phyloP scores from a whole-genome alignment of 2,797 vertebrate genomes.

The Tympanoctomys barrerae region DNA sequence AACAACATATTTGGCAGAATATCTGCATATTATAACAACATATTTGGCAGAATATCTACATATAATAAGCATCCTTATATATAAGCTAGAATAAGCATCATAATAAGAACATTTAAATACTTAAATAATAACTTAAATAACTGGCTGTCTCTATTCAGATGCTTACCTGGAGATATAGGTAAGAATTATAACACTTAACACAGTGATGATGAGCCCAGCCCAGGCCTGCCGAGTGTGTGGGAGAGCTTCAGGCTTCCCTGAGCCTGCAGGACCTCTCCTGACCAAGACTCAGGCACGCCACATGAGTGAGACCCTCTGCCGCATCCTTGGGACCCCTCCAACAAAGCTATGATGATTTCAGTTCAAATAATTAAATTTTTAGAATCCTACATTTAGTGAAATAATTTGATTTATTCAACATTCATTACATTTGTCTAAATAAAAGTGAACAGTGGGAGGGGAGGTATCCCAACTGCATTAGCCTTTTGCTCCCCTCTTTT shows the following conservation, averaged over 20 bases:
- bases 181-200: too few relatives aligned
- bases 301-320: too few relatives aligned
- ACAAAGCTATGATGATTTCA: too few relatives aligned
- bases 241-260: too few relatives aligned
- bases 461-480: neutral
- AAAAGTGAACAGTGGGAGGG: neutral
- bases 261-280: too few relatives aligned
- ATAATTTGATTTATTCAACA: neutral
- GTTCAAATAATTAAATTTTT: neutral
- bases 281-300: too few relatives aligned
- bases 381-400: conserved; percentile 2
- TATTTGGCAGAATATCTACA: neutral
- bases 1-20: neutral
- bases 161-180: too few relatives aligned
- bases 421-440: neutral
- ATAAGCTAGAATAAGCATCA: neutral
- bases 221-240: too few relatives aligned
- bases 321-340: too few relatives aligned
- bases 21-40: neutral
- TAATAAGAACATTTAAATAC: neutral
- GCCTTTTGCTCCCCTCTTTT: neutral
- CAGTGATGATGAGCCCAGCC: too few relatives aligned
- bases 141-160: too few relatives aligned
- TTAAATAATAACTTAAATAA: too few relatives aligned
- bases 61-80: neutral